Percentiles rank a stretch among this genome's conserved stretches.
These are phyloP conservation scores for Synergus japonicus DNA, from an alignment of 2,888 invertebrate genomes.

Conservation along the genomic window DNA sequence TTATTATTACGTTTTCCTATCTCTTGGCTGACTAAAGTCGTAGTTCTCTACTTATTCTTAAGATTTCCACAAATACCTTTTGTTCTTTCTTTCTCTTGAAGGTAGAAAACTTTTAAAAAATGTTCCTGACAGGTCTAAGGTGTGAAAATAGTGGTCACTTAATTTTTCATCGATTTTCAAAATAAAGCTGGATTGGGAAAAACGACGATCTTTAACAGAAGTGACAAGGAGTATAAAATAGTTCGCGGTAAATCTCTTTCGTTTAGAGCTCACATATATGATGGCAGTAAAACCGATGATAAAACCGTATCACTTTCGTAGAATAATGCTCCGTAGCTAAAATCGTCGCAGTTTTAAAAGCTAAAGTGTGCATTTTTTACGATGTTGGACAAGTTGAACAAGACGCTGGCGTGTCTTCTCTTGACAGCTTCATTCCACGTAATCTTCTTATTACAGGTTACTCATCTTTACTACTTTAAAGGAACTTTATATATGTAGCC, in stretches of 20 bases:
- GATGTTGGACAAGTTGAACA: conserved; percentile 2
- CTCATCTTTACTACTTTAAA: background rate
- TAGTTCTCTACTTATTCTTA: no score
- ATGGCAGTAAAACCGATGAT: conserved; percentile 27
- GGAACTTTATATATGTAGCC: background rate
- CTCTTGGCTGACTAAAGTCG: no score
- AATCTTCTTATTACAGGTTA: background rate
- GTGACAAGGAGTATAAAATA: conserved; percentile 23
- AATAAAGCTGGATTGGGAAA: background rate
- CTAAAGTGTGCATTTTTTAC: conserved; percentile 8
- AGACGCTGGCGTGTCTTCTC: background rate
- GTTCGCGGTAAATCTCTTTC: conserved; percentile 1
- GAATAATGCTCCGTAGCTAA: conserved; percentile 14
- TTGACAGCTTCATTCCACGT: background rate
- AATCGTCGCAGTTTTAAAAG: conserved; percentile 3
- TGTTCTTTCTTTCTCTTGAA: no score
- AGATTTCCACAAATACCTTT: no score
- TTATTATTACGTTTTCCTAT: no score
- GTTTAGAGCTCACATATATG: conserved; percentile 18
- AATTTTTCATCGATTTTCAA: conserved; percentile 4
- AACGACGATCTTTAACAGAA: conserved; percentile 8
- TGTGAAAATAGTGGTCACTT: background rate
- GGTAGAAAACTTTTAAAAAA: no score
- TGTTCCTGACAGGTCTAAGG: background rate
- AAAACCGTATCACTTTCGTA: conserved; percentile 13